These are phyloP conservation scores for Chamaea fasciata DNA, from an alignment of 2,113 vertebrate genomes.

Conservation along the genomic window DNA sequence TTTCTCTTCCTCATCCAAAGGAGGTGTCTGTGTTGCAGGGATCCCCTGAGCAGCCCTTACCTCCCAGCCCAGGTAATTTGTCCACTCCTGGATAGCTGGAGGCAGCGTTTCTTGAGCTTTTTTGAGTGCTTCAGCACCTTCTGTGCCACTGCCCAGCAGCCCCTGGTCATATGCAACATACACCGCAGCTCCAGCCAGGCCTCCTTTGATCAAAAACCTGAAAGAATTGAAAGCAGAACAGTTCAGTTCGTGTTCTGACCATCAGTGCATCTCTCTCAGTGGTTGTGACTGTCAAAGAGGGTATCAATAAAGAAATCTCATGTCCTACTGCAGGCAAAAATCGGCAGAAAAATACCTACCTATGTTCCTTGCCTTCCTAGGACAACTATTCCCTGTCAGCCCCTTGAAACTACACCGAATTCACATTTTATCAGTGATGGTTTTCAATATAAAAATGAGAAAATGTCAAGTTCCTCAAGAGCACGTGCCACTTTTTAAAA, in stretches of 20 bases:
- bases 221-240: neutral
- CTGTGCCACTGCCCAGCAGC: conserved; percentile 77
- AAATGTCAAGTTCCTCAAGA: neutral
- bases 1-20: neutral
- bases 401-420: neutral
- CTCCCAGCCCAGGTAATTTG: conserved; percentile 85
- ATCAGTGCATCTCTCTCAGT: neutral
- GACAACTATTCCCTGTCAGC: neutral
- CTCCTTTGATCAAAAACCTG: conserved; percentile 86
- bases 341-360: neutral
- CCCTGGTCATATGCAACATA: conserved; percentile 85
- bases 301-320: neutral
- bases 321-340: neutral
- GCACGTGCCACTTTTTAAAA: neutral
- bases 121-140: conserved; percentile 79
- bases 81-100: conserved; percentile 84
- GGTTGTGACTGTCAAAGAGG: neutral
- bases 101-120: conserved; percentile 80
- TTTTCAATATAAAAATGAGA: neutral
- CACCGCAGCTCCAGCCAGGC: conserved; percentile 85
- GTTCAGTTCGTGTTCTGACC: neutral
- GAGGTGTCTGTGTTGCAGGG: neutral
- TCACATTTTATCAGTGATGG: neutral
- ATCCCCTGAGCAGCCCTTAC: conserved; percentile 58
- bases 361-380: neutral